Percentiles rank a stretch among this genome's conserved stretches.
These are phyloP conservation scores for Triplophysa yarkandensis DNA, from an alignment of 2,797 vertebrate genomes.

Conservation along the genomic window DNA sequence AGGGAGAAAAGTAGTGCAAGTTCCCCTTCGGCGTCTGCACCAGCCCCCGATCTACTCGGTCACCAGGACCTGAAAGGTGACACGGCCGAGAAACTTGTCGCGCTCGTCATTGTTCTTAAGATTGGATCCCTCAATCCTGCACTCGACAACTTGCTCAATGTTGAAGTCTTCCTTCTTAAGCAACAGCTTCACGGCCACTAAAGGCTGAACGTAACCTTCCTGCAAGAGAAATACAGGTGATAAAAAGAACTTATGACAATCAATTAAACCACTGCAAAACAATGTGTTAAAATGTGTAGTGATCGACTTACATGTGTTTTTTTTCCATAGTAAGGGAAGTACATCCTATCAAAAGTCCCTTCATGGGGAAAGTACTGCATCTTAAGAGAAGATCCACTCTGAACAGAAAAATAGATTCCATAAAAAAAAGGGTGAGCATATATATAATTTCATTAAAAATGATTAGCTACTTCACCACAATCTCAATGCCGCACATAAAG, in stretches of 20 bases:
- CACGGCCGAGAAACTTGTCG: slow-evolving; percentile 94
- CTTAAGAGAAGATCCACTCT: slow-evolving; percentile 72
- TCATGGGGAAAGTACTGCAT: slow-evolving; percentile 81
- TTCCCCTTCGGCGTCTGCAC: slow-evolving; percentile 28
- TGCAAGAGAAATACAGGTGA: slow-evolving; percentile 56
- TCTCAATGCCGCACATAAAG: slow-evolving; percentile 24
- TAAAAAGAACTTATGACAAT: not conserved
- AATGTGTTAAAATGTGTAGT: not conserved
- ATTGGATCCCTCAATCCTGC: slow-evolving; percentile 86
- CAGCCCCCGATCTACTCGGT: slow-evolving; percentile 73
- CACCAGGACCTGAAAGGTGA: slow-evolving; percentile 87
- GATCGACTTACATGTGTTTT: slow-evolving; percentile 87
- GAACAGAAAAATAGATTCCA: slow-evolving; percentile 56
- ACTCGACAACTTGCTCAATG: slow-evolving; percentile 85
- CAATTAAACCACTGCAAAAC: too few species aligned
- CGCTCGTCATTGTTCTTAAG: slow-evolving; percentile 87
- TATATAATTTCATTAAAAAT: not conserved
- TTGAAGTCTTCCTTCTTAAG: slow-evolving; percentile 76
- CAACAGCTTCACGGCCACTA: slow-evolving; percentile 89
- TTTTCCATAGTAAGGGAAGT: slow-evolving; percentile 96
- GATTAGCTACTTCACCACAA: not conserved
- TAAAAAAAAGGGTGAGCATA: slow-evolving; percentile 6
- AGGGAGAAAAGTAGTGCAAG: slow-evolving; percentile 54
- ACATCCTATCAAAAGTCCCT: slow-evolving; percentile 88
- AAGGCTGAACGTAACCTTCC: slow-evolving; percentile 88